These are phyloP conservation scores for Onthophagus taurus DNA, from an alignment of 1,140 invertebrate species.

Conservation along the genomic window DNA sequence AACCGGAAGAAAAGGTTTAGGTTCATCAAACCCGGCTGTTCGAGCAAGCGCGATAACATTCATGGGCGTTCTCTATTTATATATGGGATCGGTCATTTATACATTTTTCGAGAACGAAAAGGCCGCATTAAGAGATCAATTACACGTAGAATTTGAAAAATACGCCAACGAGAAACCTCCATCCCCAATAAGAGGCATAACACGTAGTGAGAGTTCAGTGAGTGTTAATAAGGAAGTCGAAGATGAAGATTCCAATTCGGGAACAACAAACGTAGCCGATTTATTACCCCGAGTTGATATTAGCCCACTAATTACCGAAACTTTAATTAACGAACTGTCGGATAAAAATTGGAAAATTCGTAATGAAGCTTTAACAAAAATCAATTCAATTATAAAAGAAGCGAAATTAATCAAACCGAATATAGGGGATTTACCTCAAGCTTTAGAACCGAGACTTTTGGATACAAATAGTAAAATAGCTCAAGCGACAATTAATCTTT, in stretches of 20 bases:
- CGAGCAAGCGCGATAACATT: constrained; percentile 61
- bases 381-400: constrained; percentile 63
- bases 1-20: constrained; percentile 72
- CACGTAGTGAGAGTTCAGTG: constrained; percentile 43
- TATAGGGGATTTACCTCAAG: constrained; percentile 73
- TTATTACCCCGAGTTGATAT: constrained; percentile 72
- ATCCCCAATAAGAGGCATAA: constrained; percentile 54
- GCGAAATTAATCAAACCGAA: constrained; percentile 71
- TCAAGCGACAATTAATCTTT: constrained; percentile 69
- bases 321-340: constrained; percentile 67
- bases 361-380: constrained; percentile 72
- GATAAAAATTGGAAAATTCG: constrained; percentile 95
- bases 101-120: constrained; percentile 83
- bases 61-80: constrained; percentile 66
- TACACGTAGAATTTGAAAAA: constrained; percentile 81
- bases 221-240: constrained; percentile 42
- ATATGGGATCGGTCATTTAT: constrained; percentile 65
- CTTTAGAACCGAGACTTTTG: constrained; percentile 61
- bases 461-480: constrained; percentile 91
- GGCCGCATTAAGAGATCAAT: constrained; percentile 71
- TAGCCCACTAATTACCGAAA: constrained; percentile 72
- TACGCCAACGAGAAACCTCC: constrained; percentile 60
- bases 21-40: constrained; percentile 75
- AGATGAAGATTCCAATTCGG: constrained; percentile 44
- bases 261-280: constrained; percentile 51